Percentiles rank a stretch among this genome's conserved stretches.
phyloP scores from a whole-genome alignment of 92 coral and sea anemone species.

The Umimayanthus kanabou region DNA sequence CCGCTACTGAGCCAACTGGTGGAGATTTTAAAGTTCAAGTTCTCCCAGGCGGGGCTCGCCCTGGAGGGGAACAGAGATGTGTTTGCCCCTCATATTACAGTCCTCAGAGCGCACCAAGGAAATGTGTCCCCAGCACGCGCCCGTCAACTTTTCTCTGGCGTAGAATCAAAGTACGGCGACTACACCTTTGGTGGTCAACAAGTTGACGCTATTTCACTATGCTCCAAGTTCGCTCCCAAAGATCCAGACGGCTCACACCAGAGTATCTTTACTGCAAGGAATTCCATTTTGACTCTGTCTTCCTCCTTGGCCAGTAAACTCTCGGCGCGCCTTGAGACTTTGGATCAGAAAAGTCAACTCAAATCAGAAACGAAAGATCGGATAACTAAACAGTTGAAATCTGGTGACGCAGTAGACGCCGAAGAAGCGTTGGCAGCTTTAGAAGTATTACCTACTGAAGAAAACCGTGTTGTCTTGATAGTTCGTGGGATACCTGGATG shows the following conservation, averaged over 20 bases:
- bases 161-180: slow-evolving; percentile 47
- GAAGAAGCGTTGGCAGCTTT: slow-evolving; percentile 43
- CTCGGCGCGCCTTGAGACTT: slow-evolving; percentile 43
- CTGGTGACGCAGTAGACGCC: not conserved
- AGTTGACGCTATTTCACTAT: slow-evolving; percentile 48
- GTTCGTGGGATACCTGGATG: slow-evolving; percentile 86
- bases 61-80: slow-evolving; percentile 68
- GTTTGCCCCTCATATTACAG: slow-evolving; percentile 73
- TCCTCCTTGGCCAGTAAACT: slow-evolving; percentile 62
- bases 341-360: slow-evolving; percentile 36
- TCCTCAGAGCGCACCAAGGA: slow-evolving; percentile 39
- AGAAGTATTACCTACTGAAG: not conserved
- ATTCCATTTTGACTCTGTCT: slow-evolving; percentile 61
- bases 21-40: slow-evolving; percentile 54
- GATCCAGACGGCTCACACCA: slow-evolving; percentile 61
- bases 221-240: slow-evolving; percentile 67
- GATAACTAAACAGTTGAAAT: slow-evolving; percentile 33
- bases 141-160: slow-evolving; percentile 35
- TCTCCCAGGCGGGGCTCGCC: slow-evolving; percentile 63
- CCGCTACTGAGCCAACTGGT: slow-evolving; percentile 52
- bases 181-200: slow-evolving; percentile 61
- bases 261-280: slow-evolving; percentile 51
- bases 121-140: slow-evolving; percentile 41
- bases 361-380: slow-evolving; percentile 38
- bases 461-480: slow-evolving; percentile 57